Conservation (phyloP, 64 coral and sea anemone genomes). For the Platygyra sinensis region DNA sequence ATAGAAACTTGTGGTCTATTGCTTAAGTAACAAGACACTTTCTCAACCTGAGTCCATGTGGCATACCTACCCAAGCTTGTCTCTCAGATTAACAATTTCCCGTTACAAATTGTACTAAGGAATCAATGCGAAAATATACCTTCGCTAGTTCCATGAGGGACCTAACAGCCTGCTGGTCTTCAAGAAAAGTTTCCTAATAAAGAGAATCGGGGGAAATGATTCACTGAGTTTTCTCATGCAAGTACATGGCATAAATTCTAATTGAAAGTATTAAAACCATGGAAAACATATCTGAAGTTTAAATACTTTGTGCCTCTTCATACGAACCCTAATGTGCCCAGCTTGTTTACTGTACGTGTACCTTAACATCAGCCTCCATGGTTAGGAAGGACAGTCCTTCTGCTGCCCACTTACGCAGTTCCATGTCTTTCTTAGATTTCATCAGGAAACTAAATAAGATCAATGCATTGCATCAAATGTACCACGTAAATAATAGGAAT, state of each 20-base stretch:
- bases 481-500: too few species aligned
- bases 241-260: too few species aligned
- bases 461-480: neutral
- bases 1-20: too few species aligned
- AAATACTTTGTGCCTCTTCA: too few species aligned
- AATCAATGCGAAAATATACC: slow-evolving; percentile 25
- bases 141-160: slow-evolving; percentile 87
- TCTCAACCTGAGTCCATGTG: too few species aligned
- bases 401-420: slow-evolving; percentile 91
- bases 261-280: too few species aligned
- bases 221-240: neutral
- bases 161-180: slow-evolving; percentile 75
- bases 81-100: too few species aligned
- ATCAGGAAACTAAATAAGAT: slow-evolving; percentile 61
- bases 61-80: too few species aligned
- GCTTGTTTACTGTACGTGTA: neutral
- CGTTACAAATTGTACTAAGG: too few species aligned
- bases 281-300: too few species aligned
- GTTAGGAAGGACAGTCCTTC: slow-evolving; percentile 89
- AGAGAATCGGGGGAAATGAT: neutral
- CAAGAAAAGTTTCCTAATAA: slow-evolving; percentile 79
- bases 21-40: too few species aligned
- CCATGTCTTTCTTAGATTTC: slow-evolving; percentile 88
- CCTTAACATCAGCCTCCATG: slow-evolving; percentile 98
- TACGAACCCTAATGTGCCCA: too few species aligned